Evolutionary conservation across 1,140 invertebrate genomes (phyloP).

Genomic region (Caerostris extrusa): DNA sequence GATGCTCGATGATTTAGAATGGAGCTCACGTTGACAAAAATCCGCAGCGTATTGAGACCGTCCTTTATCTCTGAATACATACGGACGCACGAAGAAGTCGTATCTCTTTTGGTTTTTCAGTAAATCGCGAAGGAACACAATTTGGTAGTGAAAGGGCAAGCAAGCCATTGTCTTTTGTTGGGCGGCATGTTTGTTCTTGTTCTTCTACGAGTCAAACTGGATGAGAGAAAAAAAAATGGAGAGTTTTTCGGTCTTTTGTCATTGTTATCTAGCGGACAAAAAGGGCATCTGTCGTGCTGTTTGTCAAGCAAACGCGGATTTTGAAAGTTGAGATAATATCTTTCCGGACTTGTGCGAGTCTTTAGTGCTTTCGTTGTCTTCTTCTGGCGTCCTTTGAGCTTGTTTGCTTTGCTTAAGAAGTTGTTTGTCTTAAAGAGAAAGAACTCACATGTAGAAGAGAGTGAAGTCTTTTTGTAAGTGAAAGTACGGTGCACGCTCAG

Average conservation of each 20-base stretch:
- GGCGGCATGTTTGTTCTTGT: background rate
- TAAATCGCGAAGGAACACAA: background rate
- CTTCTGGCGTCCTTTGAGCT: background rate
- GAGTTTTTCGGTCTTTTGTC: conserved; percentile 5
- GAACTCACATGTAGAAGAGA: background rate
- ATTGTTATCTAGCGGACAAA: conserved; percentile 55
- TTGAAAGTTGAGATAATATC: conserved; percentile 14
- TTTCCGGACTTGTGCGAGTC: conserved; percentile 32
- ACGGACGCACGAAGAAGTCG: background rate
- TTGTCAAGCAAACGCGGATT: conserved; percentile 60
- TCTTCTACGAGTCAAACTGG: background rate
- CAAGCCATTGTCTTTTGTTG: background rate
- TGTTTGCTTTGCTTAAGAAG: background rate
- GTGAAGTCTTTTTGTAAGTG: background rate
- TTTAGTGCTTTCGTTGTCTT: background rate
- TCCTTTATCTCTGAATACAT: background rate
- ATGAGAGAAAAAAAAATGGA: background rate
- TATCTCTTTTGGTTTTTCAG: background rate
- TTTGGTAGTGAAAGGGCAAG: conserved; percentile 38
- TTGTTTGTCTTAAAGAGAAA: background rate
- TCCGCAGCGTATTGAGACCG: background rate
- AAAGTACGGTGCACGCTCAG: background rate
- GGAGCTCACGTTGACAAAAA: background rate
- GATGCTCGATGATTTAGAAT: conserved; percentile 19
- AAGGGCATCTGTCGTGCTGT: conserved; percentile 17